Percentiles rank a stretch among this genome's conserved stretches.
These are phyloP conservation scores for Eurosta solidaginis DNA, from an alignment of 1,140 invertebrate species.

Conservation along the genomic window DNA sequence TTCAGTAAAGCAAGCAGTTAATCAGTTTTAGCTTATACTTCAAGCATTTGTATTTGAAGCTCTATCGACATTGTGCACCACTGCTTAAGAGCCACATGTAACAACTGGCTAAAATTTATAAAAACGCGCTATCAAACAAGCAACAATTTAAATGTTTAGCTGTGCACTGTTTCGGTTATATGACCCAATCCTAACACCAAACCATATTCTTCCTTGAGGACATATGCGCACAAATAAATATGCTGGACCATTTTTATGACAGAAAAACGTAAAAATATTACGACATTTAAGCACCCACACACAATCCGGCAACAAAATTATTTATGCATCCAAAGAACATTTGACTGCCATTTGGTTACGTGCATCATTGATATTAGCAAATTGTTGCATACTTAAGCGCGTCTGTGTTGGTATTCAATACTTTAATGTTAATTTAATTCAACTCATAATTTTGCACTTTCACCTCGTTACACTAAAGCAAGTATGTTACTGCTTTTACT, in stretches of 20 bases:
- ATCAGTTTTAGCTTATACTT: no score
- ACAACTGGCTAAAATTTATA: not conserved
- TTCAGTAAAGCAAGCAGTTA: no score
- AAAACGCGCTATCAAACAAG: not conserved
- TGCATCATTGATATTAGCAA: not conserved
- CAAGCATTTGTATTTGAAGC: not conserved
- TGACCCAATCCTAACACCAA: not conserved
- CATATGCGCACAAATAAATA: not conserved
- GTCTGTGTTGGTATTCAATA: not conserved
- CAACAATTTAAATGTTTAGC: constrained; percentile 16
- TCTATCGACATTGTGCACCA: not conserved
- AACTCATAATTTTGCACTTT: not conserved
- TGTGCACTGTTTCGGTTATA: not conserved
- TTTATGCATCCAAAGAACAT: constrained; percentile 7
- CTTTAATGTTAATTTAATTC: constrained; percentile 23
- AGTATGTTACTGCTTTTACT: not conserved
- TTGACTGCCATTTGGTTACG: not conserved
- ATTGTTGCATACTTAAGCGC: not conserved
- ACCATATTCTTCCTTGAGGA: not conserved
- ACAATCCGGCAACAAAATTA: not conserved
- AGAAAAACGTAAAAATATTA: constrained; percentile 4
- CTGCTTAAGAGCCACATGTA: not conserved
- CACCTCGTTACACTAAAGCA: not conserved
- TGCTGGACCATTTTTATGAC: constrained; percentile 3
- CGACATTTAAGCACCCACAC: not conserved